Base-by-base conservation (phyloP, 2,888 invertebrate genomes). In the Neria commutata region DNA sequence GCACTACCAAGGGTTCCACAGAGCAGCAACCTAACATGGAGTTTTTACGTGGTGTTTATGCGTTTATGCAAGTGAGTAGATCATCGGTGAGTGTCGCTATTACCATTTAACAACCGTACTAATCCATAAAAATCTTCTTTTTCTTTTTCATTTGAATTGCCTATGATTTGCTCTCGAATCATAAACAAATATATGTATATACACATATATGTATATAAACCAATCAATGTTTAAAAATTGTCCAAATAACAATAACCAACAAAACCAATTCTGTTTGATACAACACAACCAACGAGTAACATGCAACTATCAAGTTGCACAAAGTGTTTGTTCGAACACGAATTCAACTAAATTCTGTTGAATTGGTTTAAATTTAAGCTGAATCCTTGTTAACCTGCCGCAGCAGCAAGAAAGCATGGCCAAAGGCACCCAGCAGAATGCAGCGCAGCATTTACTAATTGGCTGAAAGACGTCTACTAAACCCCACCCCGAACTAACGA, bases 41-140 rank as follows among this genome's bases (percentile, higher is more conserved):
- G 80, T 82, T 82, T 82, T 82, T 82, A 82, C 82, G 82, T 69
- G 82, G 82, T 68, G 83, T 82, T 73, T 82, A 82, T 82, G 82
- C 82, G 77, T 82, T 83, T 80, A 82, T 82, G 82, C 82, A 82
- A 82, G 82, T 82, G 81, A 82, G 82, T 82, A 82, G 82, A 82
- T 83, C 82, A 80, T 82, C 82, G 82, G 82, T 82, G 79, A 82
- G 82, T 82, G 80, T 82, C 79, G 74, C 70, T 75, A 69, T 74
- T 71, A 74, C 76, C 75, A 77, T 65, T 77, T 77, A 80, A 80
- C 78, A 76, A 74, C 65, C 70, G 69, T 81, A 81, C 81, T 81
- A 81, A 82, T 81, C 82, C 80, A 81, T 80, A 75, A 77, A 78
- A 71, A n/a, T n/a, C n/a, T n/a, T 76, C 76, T 73, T 77, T 77